Evolutionary conservation across 2,888 invertebrate species (phyloP).

Genomic region (Lasioglossum pauxillum): DNA sequence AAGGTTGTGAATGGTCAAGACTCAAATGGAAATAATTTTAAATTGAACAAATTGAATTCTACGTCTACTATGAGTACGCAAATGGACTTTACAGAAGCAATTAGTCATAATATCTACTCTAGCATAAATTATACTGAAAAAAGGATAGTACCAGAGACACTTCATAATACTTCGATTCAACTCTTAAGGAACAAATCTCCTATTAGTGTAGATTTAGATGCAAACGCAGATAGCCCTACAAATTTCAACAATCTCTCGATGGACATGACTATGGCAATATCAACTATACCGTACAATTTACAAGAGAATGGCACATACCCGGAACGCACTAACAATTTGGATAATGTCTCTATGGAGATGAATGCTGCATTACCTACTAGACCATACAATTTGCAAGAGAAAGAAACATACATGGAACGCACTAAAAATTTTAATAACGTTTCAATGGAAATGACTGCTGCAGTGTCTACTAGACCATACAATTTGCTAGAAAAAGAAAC

Average conservation of each 20-base stretch:
- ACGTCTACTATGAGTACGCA: slow-evolving; percentile 29
- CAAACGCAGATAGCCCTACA: not conserved
- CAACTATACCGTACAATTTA: not conserved
- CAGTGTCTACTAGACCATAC: not conserved
- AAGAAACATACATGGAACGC: not conserved
- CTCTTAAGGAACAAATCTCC: not conserved
- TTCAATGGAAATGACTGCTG: not conserved
- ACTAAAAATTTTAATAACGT: not conserved
- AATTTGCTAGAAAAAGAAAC: not conserved
- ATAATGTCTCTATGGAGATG: not conserved
- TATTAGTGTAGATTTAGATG: not conserved
- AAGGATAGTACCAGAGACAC: not conserved
- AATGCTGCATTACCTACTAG: not conserved
- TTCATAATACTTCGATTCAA: slow-evolving; percentile 30
- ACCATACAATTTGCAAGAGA: not conserved
- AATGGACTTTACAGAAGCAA: slow-evolving; percentile 57
- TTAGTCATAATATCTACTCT: slow-evolving; percentile 8
- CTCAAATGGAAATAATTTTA: not conserved
- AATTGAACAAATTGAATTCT: slow-evolving; percentile 6
- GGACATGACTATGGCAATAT: not conserved
- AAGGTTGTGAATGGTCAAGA: not conserved
- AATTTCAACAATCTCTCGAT: not conserved
- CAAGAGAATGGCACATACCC: not conserved
- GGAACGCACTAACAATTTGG: not conserved
- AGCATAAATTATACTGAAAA: not conserved